Percentiles rank a stretch among this genome's conserved stretches.
Conservation (phyloP, 2,113 vertebrate genomes). For the human region GRCh38 chr2:39000501-39001000, state of each 20-base stretch:
- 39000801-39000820: not conserved
- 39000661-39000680: not conserved
- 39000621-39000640: not conserved
- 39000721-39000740: constrained; percentile 22
- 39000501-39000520: not conserved
- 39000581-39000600: not conserved
- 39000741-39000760: not conserved
- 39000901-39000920: not conserved
- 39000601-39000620: not conserved
- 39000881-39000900: not conserved
- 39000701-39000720: not conserved
- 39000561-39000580: not conserved
- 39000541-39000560: not conserved
- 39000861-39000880: not conserved
- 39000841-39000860: constrained; percentile 21
- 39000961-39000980: not conserved
- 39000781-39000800: not conserved
- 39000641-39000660: not conserved
- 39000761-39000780: constrained; percentile 17
- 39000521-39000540: not conserved
- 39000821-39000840: not conserved
- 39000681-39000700: not conserved
- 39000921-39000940: not conserved
- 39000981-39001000: not conserved
- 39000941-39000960: not conserved